phyloP scores from a whole-genome alignment of 2,888 invertebrate genomes.

The Trissolcus japonicus region DNA sequence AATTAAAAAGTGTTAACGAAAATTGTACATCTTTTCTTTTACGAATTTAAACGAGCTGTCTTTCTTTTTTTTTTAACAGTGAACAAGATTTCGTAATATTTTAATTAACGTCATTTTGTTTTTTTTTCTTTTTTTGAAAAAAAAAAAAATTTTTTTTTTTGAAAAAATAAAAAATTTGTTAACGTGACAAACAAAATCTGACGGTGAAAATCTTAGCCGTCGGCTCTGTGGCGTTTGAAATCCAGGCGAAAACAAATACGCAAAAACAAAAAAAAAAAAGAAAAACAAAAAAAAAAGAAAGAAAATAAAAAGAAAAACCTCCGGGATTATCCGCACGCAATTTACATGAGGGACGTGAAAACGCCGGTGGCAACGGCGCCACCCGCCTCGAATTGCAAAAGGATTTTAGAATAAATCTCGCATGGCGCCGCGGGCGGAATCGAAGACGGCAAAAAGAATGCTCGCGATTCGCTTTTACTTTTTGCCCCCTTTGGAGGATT shows the following conservation, averaged over 20 bases:
- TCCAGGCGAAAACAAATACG: conserved; percentile 31
- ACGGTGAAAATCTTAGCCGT: background rate
- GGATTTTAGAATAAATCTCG: conserved; percentile 76
- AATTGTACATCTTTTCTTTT: too few relatives aligned
- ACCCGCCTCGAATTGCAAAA: conserved; percentile 71
- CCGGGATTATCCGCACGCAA: conserved; percentile 68
- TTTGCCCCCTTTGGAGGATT: conserved; percentile 4
- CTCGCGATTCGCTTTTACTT: too few relatives aligned
- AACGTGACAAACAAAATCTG: conserved; percentile 1
- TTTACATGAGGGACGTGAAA: conserved; percentile 64
- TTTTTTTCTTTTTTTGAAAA: too few relatives aligned
- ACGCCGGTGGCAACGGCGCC: conserved; percentile 31
- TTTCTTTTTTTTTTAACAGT: too few relatives aligned
- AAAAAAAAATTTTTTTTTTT: too few relatives aligned
- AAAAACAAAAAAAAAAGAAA: background rate
- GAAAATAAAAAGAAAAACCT: conserved; percentile 34
- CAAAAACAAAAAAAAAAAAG: background rate
- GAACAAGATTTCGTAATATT: too few relatives aligned
- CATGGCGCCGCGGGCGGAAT: conserved; percentile 70
- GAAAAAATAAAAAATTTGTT: background rate
- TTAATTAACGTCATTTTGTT: too few relatives aligned
- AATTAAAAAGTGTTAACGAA: too few relatives aligned
- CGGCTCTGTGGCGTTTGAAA: conserved; percentile 3
- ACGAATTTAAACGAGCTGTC: too few relatives aligned
- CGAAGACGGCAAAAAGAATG: conserved; percentile 66